Conservation (phyloP, 2,113 vertebrate genomes). For the Raja brachyura region DNA sequence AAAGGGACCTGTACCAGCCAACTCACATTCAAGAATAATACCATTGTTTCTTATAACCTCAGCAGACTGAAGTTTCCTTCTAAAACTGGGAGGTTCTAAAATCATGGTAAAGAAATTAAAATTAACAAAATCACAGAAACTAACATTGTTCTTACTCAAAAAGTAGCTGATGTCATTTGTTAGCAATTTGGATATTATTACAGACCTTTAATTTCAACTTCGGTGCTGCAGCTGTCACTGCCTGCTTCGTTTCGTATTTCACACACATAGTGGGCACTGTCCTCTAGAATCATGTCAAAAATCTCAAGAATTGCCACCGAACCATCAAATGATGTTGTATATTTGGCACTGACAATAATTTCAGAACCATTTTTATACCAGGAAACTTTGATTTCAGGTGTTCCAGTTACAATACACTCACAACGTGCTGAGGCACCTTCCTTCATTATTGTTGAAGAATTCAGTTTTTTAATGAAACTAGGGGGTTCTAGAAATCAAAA, state of each 20-base stretch:
- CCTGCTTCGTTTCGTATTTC: constrained; percentile 86
- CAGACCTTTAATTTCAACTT: constrained; percentile 90
- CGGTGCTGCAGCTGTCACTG: constrained; percentile 76
- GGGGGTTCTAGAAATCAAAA: constrained; percentile 81
- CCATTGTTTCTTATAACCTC: constrained; percentile 89
- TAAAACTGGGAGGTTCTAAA: constrained; percentile 81
- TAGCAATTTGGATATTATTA: constrained; percentile 36
- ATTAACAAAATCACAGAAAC: not conserved
- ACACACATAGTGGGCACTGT: constrained; percentile 83
- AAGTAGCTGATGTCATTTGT: not conserved
- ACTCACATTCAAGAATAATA: constrained; percentile 73
- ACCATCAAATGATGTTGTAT: constrained; percentile 62
- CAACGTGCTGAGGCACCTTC: constrained; percentile 65
- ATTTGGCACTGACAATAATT: constrained; percentile 67
- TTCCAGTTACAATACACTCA: constrained; percentile 80
- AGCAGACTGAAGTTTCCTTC: constrained; percentile 74
- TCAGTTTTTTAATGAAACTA: constrained; percentile 75
- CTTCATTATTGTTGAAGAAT: constrained; percentile 71
- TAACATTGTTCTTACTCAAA: not conserved
- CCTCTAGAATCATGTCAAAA: constrained; percentile 58
- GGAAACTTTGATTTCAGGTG: constrained; percentile 75
- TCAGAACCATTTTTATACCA: constrained; percentile 87
- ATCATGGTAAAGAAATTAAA: constrained; percentile 45
- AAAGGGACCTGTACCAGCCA: constrained; percentile 81
- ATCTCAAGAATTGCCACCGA: constrained; percentile 68